Evolutionary conservation across 2,113 vertebrate species (phyloP).

Genomic region (Grammomys surdaster): DNA sequence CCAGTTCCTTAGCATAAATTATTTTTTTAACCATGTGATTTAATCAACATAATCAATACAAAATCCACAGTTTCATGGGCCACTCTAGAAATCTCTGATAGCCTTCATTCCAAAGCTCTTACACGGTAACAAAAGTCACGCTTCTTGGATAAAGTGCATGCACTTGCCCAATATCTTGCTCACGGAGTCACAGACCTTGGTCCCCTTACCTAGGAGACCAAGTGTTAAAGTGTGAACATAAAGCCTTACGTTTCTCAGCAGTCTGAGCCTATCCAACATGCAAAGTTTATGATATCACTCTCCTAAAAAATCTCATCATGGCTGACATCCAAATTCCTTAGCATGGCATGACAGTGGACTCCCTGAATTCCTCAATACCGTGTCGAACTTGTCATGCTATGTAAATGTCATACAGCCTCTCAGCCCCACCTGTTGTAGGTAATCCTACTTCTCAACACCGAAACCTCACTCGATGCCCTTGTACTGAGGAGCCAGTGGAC

Average conservation of each 20-base stretch:
- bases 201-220: conserved; percentile 15
- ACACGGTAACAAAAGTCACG: neutral
- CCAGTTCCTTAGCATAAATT: neutral
- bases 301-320: conserved; percentile 36
- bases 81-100: neutral
- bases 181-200: neutral
- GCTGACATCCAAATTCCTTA: conserved; percentile 46
- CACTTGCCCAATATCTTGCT: neutral
- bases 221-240: neutral
- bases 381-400: neutral
- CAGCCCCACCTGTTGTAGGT: neutral
- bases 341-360: neutral
- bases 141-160: neutral
- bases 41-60: neutral
- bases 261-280: neutral
- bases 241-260: neutral
- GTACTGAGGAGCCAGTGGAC: fast-evolving
- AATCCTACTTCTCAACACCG: fast-evolving
- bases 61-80: neutral
- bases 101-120: neutral
- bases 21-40: conserved; percentile 25
- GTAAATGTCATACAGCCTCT: neutral
- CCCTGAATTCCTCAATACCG: neutral
- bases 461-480: fast-evolving
- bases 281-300: neutral